Evolutionary conservation across 1,140 invertebrate genomes (phyloP), one percentile per base, ranked within the genome.

Genomic region (Delia radicum): DNA sequence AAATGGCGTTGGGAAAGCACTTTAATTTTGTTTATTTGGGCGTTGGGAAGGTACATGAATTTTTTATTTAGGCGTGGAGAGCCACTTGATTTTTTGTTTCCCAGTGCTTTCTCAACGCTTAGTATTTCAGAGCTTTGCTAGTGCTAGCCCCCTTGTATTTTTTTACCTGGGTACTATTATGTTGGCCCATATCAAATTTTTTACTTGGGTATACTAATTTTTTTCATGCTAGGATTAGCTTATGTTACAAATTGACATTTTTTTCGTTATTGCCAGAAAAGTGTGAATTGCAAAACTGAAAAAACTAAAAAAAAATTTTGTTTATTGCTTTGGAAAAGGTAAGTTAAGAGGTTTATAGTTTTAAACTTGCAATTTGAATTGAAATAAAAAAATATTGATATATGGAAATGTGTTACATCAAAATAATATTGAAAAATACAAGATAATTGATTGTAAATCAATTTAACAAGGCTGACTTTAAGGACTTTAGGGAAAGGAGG

Each of bases 231-330:
- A 55, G 48, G 48, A 55, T 55, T 55, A 55, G 48, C 48, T 55
- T 55, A 24, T 55, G 48, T 55, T 55, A 55, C 48, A 55, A 55
- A 55, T 55, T 55, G 48, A 55, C 48, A 55, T 55, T 55, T 55
- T 55, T 55, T 55, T 55, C 48, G 24, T 55, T 55, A 55, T 55
- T 55, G 5, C 5, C 6, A 55, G 48, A 55, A 55, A 55, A 21
- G 48, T 55, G 48, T 55, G 48, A 55, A 55, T 55, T 55, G 48
- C n/a, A 55, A 55, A 55, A 2, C 8, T 37, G 13, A 55, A 55
- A 55, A 21, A 2, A 55, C 18, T 4, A 21, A 55, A 55, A 55
- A 10, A 10, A 2, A 55, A n/a, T 55, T 55, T 55, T 21, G 48
- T 24, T 21, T 55, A 55, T 55, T 55, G 48, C n/a, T 7, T 55